Percentiles rank a stretch among this genome's conserved stretches.
These are phyloP conservation scores for Phenganax stokvisi DNA, from an alignment of 92 coral and sea anemone species.

Conservation along the genomic window DNA sequence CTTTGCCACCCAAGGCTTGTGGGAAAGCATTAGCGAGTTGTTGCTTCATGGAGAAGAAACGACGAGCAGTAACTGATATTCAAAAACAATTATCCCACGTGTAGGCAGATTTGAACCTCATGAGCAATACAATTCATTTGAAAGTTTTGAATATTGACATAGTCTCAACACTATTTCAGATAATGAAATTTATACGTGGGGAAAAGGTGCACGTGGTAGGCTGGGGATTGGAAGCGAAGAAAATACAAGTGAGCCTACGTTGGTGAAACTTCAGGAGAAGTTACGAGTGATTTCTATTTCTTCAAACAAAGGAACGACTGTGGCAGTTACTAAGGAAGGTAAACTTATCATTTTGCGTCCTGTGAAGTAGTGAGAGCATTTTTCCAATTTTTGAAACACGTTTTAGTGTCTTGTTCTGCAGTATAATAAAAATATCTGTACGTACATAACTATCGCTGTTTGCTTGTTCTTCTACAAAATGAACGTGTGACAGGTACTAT, in stretches of 20 bases:
- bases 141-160: background rate
- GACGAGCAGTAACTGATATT: no score
- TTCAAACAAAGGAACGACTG: constrained; percentile 72
- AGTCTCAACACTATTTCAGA: constrained; percentile 26
- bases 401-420: no score
- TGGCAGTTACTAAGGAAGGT: constrained; percentile 45
- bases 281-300: constrained; percentile 69
- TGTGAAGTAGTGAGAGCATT: background rate
- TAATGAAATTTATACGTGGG: constrained; percentile 75
- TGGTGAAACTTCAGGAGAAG: constrained; percentile 52
- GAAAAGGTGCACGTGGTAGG: constrained; percentile 90
- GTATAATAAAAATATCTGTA: no score
- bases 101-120: no score
- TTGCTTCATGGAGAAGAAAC: no score
- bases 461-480: no score
- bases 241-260: constrained; percentile 54
- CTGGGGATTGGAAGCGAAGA: constrained; percentile 70
- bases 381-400: background rate
- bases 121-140: no score
- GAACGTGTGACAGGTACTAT: no score
- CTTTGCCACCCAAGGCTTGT: no score
- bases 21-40: no score
- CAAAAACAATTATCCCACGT: no score
- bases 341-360: background rate
- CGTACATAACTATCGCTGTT: no score